Evolutionary conservation across 2,113 vertebrate species (phyloP).

Genomic region (Bufo bufo): DNA sequence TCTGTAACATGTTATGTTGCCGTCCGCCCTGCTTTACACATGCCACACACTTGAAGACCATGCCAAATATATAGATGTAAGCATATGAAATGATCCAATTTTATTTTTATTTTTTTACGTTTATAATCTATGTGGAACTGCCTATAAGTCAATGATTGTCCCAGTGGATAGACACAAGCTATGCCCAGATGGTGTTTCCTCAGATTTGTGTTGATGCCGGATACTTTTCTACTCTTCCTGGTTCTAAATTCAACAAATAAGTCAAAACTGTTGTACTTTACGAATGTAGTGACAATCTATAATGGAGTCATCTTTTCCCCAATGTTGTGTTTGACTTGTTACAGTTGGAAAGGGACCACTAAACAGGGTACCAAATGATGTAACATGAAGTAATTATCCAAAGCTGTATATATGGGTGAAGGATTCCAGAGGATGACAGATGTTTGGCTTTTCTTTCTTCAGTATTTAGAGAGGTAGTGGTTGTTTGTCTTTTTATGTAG

Average conservation of each 20-base stretch:
- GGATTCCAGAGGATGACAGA: neutral
- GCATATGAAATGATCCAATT: neutral
- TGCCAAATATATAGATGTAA: slow-evolving; percentile 32
- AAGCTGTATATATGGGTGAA: neutral
- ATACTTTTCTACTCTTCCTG: neutral
- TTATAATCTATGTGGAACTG: neutral
- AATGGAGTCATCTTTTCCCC: neutral
- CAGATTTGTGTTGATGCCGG: neutral
- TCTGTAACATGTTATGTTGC: neutral
- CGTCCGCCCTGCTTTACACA: neutral
- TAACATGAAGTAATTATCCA: slow-evolving; percentile 5
- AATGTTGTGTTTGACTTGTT: neutral
- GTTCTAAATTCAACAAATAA: neutral
- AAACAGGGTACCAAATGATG: slow-evolving; percentile 4
- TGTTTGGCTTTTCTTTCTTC: neutral
- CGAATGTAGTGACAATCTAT: slow-evolving; percentile 12
- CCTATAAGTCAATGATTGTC: neutral
- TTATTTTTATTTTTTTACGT: neutral
- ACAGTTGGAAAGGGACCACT: slow-evolving; percentile 4
- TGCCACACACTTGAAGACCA: neutral
- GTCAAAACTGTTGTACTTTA: neutral
- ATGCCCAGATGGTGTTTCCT: neutral
- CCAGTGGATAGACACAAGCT: neutral
- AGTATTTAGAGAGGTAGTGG: too few relatives aligned
- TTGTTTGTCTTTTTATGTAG: neutral